Base-by-base conservation (phyloP, 2,888 invertebrate genomes). In the Ephialtes manifestator region DNA sequence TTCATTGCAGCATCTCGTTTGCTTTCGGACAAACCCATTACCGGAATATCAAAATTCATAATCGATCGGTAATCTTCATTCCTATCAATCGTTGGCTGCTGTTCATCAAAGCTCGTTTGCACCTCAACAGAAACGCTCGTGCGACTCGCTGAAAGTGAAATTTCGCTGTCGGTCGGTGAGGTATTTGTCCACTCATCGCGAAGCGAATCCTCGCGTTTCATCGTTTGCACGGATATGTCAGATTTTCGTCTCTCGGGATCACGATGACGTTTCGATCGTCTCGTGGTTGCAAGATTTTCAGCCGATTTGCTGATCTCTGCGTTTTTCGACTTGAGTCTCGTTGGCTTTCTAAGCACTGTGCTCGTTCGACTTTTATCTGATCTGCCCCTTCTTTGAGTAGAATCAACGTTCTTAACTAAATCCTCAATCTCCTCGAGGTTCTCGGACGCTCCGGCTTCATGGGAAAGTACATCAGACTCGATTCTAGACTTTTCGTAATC, bases 171-270 rank as follows among this genome's bases (percentile, higher is more conserved):
- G 0, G 90, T 88, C 0, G 91, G 91, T n/a, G 93, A 91, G 4
- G 93, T 94, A 65, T 93, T 93, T 15, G 93, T 93, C 86, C 91
- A 91, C 82, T 93, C 92, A 85, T 93, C 93, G 5, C 87, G 88
- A 35, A 88, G 86, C 13, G 86, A 78, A 11, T 88, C 87, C 43
- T 84, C 81, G 20, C 76, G 78, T 39, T 55, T 70, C 7, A 68
- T 83, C 4, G 92, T 90, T 72, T 92, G 92, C 13, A 93, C 91
- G 5, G 92, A 92, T 78, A 93, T 92, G 15, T 94, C 93, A 4
- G 93, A 92, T 77, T 91, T 93, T 10, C 92, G 86, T 79, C 93
- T 89, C 70, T 93, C 92, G 0, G 93, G 91, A 4, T 93, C 92
- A 0, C 91, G 89, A 8, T 89, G 88, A 48, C 91, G 89, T 75